Percentiles rank a stretch among this genome's conserved stretches.
These are phyloP conservation scores for Lepidochrysops patricia DNA, from an alignment of 2,888 invertebrate genomes.

Conservation along the genomic window DNA sequence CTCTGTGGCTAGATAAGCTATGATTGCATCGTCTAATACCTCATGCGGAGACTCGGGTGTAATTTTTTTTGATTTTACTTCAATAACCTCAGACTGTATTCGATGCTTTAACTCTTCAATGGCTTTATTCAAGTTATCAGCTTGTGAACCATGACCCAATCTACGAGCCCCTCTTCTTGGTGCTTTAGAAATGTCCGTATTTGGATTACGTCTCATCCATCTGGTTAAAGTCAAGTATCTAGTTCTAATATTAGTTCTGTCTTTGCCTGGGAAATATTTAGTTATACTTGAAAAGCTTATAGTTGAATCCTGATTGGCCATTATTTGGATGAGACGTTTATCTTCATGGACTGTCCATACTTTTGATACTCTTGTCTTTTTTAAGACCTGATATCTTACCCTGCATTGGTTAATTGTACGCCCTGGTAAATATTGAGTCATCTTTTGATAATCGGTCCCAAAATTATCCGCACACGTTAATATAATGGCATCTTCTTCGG, in stretches of 20 bases:
- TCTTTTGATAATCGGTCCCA: slow-evolving; percentile 76
- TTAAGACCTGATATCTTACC: slow-evolving; percentile 71
- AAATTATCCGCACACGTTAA: slow-evolving; percentile 76
- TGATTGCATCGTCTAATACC: slow-evolving; percentile 47
- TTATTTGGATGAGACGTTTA: slow-evolving; percentile 67
- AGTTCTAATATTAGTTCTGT: slow-evolving; percentile 75
- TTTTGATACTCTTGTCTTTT: slow-evolving; percentile 50
- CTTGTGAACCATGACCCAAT: slow-evolving; percentile 39
- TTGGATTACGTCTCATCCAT: slow-evolving; percentile 66
- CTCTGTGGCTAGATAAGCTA: slow-evolving; percentile 40
- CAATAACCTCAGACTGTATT: slow-evolving; percentile 38
- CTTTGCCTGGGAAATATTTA: slow-evolving; percentile 67
- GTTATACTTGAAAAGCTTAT: slow-evolving; percentile 60
- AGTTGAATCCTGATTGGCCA: slow-evolving; percentile 57
- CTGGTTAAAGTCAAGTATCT: slow-evolving; percentile 71
- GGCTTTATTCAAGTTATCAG: slow-evolving; percentile 42
- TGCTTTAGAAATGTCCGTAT: slow-evolving; percentile 42
- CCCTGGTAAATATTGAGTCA: slow-evolving; percentile 74
- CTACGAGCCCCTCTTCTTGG: slow-evolving; percentile 51
- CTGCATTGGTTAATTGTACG: slow-evolving; percentile 77
- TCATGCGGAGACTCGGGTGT: slow-evolving; percentile 35
- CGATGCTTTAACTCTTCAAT: slow-evolving; percentile 50
- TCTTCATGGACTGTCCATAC: slow-evolving; percentile 79
- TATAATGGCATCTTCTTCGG: slow-evolving; percentile 79
- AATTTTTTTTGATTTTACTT: slow-evolving; percentile 34